Conservation (phyloP, 2,888 invertebrate species). For the Apamea anceps region DNA sequence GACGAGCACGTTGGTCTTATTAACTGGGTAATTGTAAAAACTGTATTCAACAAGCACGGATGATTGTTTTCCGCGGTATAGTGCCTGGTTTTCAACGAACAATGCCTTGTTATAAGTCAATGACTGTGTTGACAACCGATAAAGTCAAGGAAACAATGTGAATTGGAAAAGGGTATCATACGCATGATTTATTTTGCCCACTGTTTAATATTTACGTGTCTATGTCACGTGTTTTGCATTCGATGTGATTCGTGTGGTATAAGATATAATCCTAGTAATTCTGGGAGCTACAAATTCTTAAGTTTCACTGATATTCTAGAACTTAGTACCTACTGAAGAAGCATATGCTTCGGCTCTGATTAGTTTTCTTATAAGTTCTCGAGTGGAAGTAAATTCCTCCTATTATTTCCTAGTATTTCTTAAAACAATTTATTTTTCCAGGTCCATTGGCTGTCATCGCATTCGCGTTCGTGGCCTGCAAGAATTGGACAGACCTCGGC, state of each 20-base stretch:
- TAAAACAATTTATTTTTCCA: constrained; percentile 74
- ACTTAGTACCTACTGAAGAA: background rate
- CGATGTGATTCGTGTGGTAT: background rate
- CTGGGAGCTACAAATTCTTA: background rate
- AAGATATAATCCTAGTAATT: background rate
- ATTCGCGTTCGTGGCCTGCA: constrained; percentile 95
- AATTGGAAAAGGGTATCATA: constrained; percentile 57
- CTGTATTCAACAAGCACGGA: constrained; percentile 70
- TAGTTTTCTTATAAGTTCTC: background rate
- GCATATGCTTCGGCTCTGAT: background rate
- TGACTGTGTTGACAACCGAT: constrained; percentile 69
- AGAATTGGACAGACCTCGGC: constrained; percentile 95
- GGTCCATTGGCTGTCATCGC: constrained; percentile 96
- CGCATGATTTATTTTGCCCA: constrained; percentile 46
- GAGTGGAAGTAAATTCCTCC: background rate
- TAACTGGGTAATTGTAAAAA: constrained; percentile 72
- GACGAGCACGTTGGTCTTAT: constrained; percentile 63
- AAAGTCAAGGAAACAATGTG: constrained; percentile 68
- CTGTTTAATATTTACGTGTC: constrained; percentile 49
- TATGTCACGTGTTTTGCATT: constrained; percentile 31
- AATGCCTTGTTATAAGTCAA: constrained; percentile 76
- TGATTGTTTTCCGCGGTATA: constrained; percentile 74
- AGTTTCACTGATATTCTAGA: background rate
- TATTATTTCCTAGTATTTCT: background rate
- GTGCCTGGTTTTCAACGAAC: constrained; percentile 75